These are phyloP conservation scores for Labeo calbasu DNA, from an alignment of 2,797 vertebrate genomes.

Conservation along the genomic window DNA sequence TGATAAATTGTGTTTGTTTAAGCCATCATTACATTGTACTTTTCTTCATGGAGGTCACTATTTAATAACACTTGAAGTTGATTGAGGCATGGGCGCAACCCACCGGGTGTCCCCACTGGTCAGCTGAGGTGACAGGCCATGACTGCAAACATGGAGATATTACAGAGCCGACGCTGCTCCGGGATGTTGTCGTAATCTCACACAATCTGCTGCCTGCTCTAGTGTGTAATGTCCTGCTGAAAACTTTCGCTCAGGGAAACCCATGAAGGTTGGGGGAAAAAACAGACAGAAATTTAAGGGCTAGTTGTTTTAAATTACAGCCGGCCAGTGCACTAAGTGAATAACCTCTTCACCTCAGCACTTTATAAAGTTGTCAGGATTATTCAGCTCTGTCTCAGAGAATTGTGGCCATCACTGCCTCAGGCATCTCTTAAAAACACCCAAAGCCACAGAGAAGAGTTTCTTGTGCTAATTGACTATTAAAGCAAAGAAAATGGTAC, in stretches of 20 bases:
- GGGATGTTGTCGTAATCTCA: constrained; percentile 89
- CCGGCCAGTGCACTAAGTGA: constrained; percentile 72
- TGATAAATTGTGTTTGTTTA: constrained; percentile 93
- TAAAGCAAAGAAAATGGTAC: neutral
- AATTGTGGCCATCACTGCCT: constrained; percentile 51
- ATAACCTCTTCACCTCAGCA: constrained; percentile 76
- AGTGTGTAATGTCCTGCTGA: constrained; percentile 85
- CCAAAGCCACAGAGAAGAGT: neutral
- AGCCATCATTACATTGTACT: constrained; percentile 87
- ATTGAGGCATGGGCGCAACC: constrained; percentile 80
- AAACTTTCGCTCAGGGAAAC: constrained; percentile 77
- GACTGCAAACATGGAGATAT: constrained; percentile 86
- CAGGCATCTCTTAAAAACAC: constrained; percentile 16
- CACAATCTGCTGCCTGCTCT: constrained; percentile 90
- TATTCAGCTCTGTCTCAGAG: constrained; percentile 58
- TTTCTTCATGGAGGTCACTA: constrained; percentile 84
- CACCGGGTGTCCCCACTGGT: constrained; percentile 75
- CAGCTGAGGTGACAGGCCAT: constrained; percentile 87
- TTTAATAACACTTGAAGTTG: constrained; percentile 87
- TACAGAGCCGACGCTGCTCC: constrained; percentile 80
- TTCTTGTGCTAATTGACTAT: neutral
- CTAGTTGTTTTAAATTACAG: constrained; percentile 82
- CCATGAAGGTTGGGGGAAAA: constrained; percentile 38
- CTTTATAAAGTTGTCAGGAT: constrained; percentile 70
- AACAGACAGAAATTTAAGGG: constrained; percentile 62